Conservation (phyloP, 1,140 invertebrate species). For the Chelonus insularis region DNA sequence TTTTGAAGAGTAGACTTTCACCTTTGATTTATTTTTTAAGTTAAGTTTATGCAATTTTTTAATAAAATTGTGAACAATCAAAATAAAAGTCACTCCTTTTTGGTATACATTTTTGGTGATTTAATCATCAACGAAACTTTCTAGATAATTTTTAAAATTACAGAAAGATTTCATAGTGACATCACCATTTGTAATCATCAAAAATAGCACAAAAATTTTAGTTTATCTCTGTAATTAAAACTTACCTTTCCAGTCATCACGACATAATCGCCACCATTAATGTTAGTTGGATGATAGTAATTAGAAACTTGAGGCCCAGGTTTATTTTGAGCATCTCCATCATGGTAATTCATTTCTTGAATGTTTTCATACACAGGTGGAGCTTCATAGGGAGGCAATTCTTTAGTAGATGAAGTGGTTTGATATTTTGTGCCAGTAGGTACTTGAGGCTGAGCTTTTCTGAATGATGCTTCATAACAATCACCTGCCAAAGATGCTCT, state of each 20-base stretch:
- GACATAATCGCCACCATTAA: conserved; percentile 57
- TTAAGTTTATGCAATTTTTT: too few species aligned
- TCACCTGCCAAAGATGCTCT: conserved; percentile 57
- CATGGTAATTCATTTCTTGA: conserved; percentile 62
- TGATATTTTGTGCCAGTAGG: conserved; percentile 65
- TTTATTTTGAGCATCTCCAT: conserved; percentile 52
- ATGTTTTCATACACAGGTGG: conserved; percentile 76
- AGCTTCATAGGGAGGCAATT: conserved; percentile 62
- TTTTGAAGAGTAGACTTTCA: too few species aligned
- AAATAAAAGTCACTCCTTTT: too few species aligned
- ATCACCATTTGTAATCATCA: too few species aligned
- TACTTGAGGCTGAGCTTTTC: conserved; percentile 72
- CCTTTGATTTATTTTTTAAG: too few species aligned
- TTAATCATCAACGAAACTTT: too few species aligned
- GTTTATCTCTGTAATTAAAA: too few species aligned
- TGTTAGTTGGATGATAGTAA: conserved; percentile 53
- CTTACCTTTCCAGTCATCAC: conserved; percentile 56
- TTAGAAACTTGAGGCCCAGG: conserved; percentile 59
- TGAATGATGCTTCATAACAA: conserved; percentile 62
- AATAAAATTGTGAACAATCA: too few species aligned
- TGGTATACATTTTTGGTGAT: too few species aligned
- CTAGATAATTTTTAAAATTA: too few species aligned
- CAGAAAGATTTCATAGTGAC: too few species aligned
- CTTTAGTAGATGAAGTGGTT: conserved; percentile 54
- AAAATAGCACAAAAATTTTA: too few species aligned